Percentiles rank a stretch among this genome's conserved stretches.
Evolutionary conservation across 2,888 invertebrate genomes (phyloP).

Genomic region (Tolmerus cingulatus): DNA sequence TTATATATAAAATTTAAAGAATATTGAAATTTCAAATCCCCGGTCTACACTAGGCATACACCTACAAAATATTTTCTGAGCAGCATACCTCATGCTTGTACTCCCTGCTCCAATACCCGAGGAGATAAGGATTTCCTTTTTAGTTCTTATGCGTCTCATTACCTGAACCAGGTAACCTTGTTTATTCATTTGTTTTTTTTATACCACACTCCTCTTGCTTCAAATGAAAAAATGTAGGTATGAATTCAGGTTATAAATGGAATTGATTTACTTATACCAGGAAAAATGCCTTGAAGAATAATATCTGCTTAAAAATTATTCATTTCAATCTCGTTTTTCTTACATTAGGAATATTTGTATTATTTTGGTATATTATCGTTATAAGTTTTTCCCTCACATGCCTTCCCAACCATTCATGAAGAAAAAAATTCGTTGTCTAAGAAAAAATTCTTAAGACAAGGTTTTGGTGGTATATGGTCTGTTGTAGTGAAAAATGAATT

Average conservation of each 20-base stretch:
- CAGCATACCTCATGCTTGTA: no score
- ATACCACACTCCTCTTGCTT: not conserved
- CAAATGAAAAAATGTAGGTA: not conserved
- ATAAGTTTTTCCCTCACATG: not conserved
- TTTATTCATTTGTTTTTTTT: not conserved
- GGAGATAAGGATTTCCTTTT: not conserved
- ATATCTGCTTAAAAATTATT: not conserved
- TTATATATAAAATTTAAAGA: not conserved
- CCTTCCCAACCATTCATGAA: not conserved
- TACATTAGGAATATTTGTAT: not conserved
- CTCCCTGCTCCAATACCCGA: not conserved
- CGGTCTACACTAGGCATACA: not conserved
- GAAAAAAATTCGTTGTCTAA: not conserved
- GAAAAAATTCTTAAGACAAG: not conserved
- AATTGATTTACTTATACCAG: not conserved
- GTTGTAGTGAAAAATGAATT: not conserved
- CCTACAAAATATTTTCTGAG: not conserved
- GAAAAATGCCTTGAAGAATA: not conserved
- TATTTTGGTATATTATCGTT: not conserved
- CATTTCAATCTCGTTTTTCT: not conserved
- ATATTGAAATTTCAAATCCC: slow-evolving; percentile 1
- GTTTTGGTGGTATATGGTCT: not conserved
- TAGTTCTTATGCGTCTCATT: not conserved
- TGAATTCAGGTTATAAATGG: not conserved
- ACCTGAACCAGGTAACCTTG: not conserved